Conservation (phyloP, 2,113 vertebrate genomes). For the Brevimyrus niger region DNA sequence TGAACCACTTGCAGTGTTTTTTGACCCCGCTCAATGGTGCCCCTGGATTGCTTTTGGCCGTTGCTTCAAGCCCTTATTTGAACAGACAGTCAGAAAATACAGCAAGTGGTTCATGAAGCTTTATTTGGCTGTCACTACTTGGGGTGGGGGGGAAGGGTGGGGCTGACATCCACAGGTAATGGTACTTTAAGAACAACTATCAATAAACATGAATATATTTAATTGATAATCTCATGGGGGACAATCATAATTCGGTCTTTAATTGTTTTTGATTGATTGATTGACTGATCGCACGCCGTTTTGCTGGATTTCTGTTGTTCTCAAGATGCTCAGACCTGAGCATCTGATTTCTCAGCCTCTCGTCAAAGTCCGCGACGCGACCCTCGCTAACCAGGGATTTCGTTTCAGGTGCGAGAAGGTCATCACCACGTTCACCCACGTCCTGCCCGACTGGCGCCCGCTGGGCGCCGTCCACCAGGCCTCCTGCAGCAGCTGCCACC, state of each 20-base stretch:
- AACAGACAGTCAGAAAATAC: too few relatives aligned
- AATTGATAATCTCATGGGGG: neutral
- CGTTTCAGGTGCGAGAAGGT: slow-evolving; percentile 59
- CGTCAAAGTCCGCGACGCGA: neutral
- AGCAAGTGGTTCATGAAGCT: too few relatives aligned
- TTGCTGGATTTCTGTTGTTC: neutral
- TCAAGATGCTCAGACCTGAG: neutral
- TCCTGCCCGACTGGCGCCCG: slow-evolving; percentile 75
- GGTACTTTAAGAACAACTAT: neutral
- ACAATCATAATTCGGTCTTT: neutral
- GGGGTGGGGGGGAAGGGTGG: neutral
- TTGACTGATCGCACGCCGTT: too few relatives aligned
- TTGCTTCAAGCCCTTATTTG: too few relatives aligned
- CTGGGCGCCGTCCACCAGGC: slow-evolving; percentile 66
- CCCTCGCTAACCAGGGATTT: neutral
- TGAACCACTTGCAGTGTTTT: too few relatives aligned
- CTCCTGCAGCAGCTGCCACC: slow-evolving; percentile 69
- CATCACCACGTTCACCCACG: slow-evolving; percentile 72
- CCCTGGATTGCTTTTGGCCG: too few relatives aligned
- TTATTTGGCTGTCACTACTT: too few relatives aligned
- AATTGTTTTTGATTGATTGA: too few relatives aligned
- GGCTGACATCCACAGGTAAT: neutral
- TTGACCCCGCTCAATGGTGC: too few relatives aligned
- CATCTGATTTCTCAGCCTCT: neutral
- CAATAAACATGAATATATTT: neutral